A percentile compares a stretch with the other conserved stretches of the same genome.
Evolutionary conservation across 2,113 vertebrate genomes (phyloP).

Genomic region (Neogobius melanostomus): DNA sequence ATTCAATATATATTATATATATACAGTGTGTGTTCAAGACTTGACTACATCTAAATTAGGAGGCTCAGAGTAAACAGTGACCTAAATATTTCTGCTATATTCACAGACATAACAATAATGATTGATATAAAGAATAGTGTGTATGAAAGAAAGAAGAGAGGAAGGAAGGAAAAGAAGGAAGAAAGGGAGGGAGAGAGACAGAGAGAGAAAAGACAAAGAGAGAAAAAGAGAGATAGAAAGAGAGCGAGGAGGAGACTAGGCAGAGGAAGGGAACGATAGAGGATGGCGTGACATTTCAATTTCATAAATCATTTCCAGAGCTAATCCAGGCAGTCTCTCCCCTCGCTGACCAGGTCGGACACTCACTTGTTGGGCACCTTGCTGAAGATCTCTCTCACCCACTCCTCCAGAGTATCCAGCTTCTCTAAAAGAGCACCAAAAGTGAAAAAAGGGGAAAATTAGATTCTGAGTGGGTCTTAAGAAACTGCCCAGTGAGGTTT

Average conservation of each 20-base stretch:
- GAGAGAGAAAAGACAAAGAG: background rate
- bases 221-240: background rate
- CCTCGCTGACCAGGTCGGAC: background rate
- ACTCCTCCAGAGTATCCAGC: conserved; percentile 93
- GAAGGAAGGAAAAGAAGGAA: background rate
- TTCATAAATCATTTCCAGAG: conserved; percentile 34
- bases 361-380: conserved; percentile 96
- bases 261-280: background rate
- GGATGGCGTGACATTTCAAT: conserved; percentile 52
- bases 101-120: too few species aligned
- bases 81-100: too few species aligned
- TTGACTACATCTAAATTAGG: too few species aligned
- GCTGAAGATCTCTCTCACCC: conserved; percentile 96
- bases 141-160: background rate
- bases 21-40: too few species aligned
- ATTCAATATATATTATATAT: too few species aligned
- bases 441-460: conserved; percentile 36
- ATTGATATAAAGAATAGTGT: too few species aligned
- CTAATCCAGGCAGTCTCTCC: conserved; percentile 24
- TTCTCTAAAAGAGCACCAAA: conserved; percentile 78
- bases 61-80: too few species aligned
- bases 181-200: too few species aligned
- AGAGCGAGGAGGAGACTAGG: background rate
- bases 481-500: conserved; percentile 1
- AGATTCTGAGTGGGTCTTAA: conserved; percentile 25